These are phyloP conservation scores for Cephus pygmeus DNA, from an alignment of 2,888 invertebrate genomes.

Conservation along the genomic window DNA sequence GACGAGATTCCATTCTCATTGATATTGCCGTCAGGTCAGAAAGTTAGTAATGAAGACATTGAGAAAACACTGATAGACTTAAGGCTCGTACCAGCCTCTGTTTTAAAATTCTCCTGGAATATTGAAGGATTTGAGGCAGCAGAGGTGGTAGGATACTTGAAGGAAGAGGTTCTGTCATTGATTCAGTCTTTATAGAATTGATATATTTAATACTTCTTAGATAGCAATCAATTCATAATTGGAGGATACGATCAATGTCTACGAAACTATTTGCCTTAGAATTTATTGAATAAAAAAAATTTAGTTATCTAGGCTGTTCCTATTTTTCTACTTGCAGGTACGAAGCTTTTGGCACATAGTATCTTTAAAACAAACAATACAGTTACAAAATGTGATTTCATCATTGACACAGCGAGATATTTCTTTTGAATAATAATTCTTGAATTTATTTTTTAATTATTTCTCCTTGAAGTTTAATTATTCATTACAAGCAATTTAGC, in stretches of 20 bases:
- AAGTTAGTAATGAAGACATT: slow-evolving; percentile 70
- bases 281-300: background rate
- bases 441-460: background rate
- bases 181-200: slow-evolving; percentile 70
- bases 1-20: slow-evolving; percentile 78
- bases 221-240: slow-evolving; percentile 3
- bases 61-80: slow-evolving; percentile 82
- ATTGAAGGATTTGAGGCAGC: slow-evolving; percentile 68
- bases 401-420: background rate
- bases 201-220: slow-evolving; percentile 14
- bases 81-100: slow-evolving; percentile 83
- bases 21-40: slow-evolving; percentile 76
- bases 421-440: background rate
- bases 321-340: background rate
- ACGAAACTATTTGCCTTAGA: background rate
- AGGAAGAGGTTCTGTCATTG: slow-evolving; percentile 81
- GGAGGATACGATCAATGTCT: background rate
- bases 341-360: background rate
- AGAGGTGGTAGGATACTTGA: slow-evolving; percentile 74
- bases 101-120: slow-evolving; percentile 82
- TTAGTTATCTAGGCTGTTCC: background rate
- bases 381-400: background rate
- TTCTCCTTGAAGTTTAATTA: background rate
- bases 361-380: background rate
- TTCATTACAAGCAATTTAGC: background rate